A percentile compares a stretch with the other conserved stretches of the same genome.
These are phyloP conservation scores for Hyles lineata DNA, from an alignment of 2,888 invertebrate genomes.

Conservation along the genomic window DNA sequence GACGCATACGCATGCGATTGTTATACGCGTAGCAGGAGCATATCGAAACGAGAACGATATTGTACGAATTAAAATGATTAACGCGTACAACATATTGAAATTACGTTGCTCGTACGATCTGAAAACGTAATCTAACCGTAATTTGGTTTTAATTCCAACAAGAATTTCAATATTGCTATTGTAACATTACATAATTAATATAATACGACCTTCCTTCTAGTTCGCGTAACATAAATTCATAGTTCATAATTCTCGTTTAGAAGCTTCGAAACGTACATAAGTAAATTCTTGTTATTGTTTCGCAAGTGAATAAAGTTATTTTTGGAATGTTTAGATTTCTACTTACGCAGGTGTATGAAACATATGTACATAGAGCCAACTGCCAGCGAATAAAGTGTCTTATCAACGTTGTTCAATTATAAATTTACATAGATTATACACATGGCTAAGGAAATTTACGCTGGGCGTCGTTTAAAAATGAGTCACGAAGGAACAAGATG, in stretches of 20 bases:
- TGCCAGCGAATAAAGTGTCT: not conserved
- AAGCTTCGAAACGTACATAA: not conserved
- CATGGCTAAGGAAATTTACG: slow-evolving; percentile 15
- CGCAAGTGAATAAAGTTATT: not conserved
- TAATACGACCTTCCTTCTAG: too few relatives aligned
- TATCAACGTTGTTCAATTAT: not conserved
- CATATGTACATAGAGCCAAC: not conserved
- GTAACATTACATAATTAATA: too few relatives aligned
- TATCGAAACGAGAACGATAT: not conserved
- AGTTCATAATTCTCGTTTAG: not conserved
- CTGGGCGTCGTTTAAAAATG: slow-evolving; percentile 23
- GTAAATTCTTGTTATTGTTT: not conserved
- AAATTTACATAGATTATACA: slow-evolving; percentile 5
- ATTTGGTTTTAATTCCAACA: too few relatives aligned
- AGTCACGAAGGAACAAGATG: slow-evolving; percentile 25
- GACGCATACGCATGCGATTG: slow-evolving; percentile 16
- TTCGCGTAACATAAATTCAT: not conserved
- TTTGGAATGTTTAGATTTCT: slow-evolving; percentile 3
- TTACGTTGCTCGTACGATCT: too few relatives aligned
- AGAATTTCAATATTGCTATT: too few relatives aligned
- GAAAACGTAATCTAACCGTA: too few relatives aligned
- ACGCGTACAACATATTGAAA: not conserved
- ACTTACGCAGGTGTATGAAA: slow-evolving; percentile 5
- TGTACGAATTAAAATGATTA: not conserved
- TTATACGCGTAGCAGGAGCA: slow-evolving; percentile 5